phyloP scores from a whole-genome alignment of 2,888 invertebrate species.

The Therioaphis trifolii region DNA sequence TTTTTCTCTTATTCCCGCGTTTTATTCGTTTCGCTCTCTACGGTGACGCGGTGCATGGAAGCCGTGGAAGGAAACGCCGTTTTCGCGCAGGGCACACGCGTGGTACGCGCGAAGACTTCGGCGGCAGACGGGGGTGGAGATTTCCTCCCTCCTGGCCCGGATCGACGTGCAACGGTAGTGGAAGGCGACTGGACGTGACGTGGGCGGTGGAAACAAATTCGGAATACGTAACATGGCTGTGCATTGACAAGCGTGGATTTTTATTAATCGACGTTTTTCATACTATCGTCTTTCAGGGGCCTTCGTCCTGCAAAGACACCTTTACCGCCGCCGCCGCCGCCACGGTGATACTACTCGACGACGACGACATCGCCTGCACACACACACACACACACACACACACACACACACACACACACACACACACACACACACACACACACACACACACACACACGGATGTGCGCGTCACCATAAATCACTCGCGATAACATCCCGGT shows the following conservation, averaged over 20 bases:
- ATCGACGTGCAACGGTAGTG: too few species aligned
- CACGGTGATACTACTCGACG: conserved; percentile 28
- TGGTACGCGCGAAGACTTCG: too few species aligned
- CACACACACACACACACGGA: too few species aligned
- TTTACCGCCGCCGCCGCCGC: too few species aligned
- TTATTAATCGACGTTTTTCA: conserved; percentile 58
- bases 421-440: too few species aligned
- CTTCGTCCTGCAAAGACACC: too few species aligned
- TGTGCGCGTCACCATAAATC: conserved; percentile 50
- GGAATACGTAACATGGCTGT: not conserved
- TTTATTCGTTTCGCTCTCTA: not conserved
- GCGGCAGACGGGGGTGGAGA: too few species aligned
- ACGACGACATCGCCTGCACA: not conserved
- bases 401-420: too few species aligned
- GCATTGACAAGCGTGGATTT: conserved; percentile 50
- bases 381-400: too few species aligned
- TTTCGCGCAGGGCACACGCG: too few species aligned
- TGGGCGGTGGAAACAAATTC: conserved; percentile 31
- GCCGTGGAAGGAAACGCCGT: not conserved
- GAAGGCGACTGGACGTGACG: too few species aligned
- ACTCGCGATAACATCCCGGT: conserved; percentile 41
- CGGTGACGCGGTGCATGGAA: not conserved
- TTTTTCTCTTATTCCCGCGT: not conserved
- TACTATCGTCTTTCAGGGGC: conserved; percentile 30
- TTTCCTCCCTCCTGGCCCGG: too few species aligned